Base-by-base conservation (phyloP, 2,113 vertebrate species). In the Anarhynchus alexandrinus region DNA sequence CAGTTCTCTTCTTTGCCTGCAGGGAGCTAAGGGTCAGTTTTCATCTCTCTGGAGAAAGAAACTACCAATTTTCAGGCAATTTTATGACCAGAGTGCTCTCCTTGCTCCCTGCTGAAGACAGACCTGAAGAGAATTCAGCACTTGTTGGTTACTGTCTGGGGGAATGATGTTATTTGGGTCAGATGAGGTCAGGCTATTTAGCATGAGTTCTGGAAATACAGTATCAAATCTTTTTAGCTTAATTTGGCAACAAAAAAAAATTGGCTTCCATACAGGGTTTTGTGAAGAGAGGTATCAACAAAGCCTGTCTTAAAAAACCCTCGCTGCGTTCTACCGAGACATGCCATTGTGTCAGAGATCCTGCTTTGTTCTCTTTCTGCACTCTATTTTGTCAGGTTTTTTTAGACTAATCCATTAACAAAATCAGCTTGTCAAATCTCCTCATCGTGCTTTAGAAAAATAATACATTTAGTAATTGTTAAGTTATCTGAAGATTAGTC, bases 401-500 rank as follows among this genome's bases (percentile, higher is more conserved):
- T 85, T 81, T 40, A 78, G 67, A 80, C 66, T 62, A 80, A 65
- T 74, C 59, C 78, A 43, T 88, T 96, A 95, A 82, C 36, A 76
- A 95, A 94, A 93, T 58, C 10, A 25, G 15, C 20, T 94, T 92
- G 88, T 86, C 83, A 86, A 78, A 93, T 88, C 59, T 88, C 82
- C 11, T 94, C 42, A 30, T 94, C 45, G 5, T 89, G 30, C 30
- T 86, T 94, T 66, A 62, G 57, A 59, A 80, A 85, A 82, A n/a
- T 36, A 93, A 79, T 86, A 90, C 66, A 84, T 92, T 82, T 64
- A 73, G 65, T 79, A 86, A 82, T 94, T 82, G 58, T 86, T 36
- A 81, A 70, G 32, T 71, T 94, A 66, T 69, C 94, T 86, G 76
- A 96, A 86, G 82, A 80, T 90, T 23, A 70, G 70, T 73, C 55